phyloP scores from a whole-genome alignment of 1,140 invertebrate species.

The Ceratina japonica region DNA sequence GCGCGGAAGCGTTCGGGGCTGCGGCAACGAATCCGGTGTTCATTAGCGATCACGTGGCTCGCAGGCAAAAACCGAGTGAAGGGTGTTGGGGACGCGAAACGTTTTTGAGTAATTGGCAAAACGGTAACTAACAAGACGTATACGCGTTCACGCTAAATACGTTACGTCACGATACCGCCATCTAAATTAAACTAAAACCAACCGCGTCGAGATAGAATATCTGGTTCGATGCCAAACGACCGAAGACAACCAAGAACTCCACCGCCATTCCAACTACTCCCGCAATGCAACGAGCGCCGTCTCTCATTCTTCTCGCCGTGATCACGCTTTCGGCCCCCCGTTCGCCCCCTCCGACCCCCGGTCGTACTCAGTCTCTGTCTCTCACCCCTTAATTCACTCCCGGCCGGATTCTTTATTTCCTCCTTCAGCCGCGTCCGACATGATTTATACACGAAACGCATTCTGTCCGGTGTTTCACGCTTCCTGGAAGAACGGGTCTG shows the following conservation, averaged over 20 bases:
- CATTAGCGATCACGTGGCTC: conserved; percentile 2
- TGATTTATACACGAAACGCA: conserved; percentile 45
- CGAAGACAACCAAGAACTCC: conserved; percentile 65
- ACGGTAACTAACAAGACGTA: conserved; percentile 62
- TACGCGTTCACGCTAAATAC: conserved; percentile 64
- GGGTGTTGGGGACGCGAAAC: conserved; percentile 9
- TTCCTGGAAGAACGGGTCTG: conserved; percentile 40
- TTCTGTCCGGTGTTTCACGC: conserved; percentile 48
- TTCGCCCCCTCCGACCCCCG: neutral
- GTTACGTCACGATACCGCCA: conserved; percentile 71
- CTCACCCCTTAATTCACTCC: conserved; percentile 36
- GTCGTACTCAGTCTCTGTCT: neutral
- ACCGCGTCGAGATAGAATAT: conserved; percentile 70
- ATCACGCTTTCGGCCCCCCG: conserved; percentile 32
- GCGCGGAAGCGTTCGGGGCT: too few species aligned
- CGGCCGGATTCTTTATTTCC: conserved; percentile 26
- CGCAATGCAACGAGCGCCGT: conserved; percentile 63
- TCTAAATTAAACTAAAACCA: conserved; percentile 74
- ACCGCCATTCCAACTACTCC: conserved; percentile 70
- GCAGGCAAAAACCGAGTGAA: conserved; percentile 6
- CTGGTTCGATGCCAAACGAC: conserved; percentile 72
- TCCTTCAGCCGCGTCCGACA: neutral
- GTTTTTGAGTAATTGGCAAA: conserved; percentile 59
- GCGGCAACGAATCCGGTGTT: neutral
- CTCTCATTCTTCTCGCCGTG: conserved; percentile 59